These are phyloP conservation scores for Stichopus horrens DNA, from an alignment of 53 echinoderm and acorn worm genomes.

Conservation along the genomic window DNA sequence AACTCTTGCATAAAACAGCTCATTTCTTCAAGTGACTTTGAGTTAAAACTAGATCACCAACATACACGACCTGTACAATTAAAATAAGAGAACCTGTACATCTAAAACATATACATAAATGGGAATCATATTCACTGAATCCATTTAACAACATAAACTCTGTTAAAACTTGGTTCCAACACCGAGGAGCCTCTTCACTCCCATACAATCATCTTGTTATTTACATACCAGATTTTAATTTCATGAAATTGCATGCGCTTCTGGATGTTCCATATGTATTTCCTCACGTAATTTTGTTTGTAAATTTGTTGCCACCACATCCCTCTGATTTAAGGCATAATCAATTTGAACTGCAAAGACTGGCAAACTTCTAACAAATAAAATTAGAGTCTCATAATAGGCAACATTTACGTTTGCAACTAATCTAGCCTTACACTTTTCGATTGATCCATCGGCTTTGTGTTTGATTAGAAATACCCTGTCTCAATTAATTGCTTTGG, in stretches of 20 bases:
- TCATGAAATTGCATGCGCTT: neutral
- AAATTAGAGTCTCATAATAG: neutral
- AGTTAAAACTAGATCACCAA: too few relatives aligned
- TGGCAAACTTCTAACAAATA: neutral
- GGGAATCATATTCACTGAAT: too few relatives aligned
- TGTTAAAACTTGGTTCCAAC: too few relatives aligned
- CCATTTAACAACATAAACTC: too few relatives aligned
- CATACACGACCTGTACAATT: too few relatives aligned
- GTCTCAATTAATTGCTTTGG: neutral
- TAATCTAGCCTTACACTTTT: neutral
- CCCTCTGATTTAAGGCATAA: neutral
- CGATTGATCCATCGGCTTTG: neutral
- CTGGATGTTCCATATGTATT: neutral
- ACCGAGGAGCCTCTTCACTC: too few relatives aligned
- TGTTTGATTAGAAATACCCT: neutral
- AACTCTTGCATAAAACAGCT: too few relatives aligned
- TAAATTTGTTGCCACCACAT: neutral
- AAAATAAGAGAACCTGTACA: too few relatives aligned
- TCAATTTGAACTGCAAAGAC: constrained; percentile 1
- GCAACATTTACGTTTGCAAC: neutral
- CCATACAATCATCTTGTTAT: too few relatives aligned
- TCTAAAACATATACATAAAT: too few relatives aligned
- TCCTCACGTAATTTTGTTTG: neutral
- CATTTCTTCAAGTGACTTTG: too few relatives aligned
- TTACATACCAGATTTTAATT: neutral